Percentiles rank a stretch among this genome's conserved stretches.
Evolutionary conservation across 1,140 invertebrate genomes (phyloP).

Genomic region (Drosophila biarmipes): DNA sequence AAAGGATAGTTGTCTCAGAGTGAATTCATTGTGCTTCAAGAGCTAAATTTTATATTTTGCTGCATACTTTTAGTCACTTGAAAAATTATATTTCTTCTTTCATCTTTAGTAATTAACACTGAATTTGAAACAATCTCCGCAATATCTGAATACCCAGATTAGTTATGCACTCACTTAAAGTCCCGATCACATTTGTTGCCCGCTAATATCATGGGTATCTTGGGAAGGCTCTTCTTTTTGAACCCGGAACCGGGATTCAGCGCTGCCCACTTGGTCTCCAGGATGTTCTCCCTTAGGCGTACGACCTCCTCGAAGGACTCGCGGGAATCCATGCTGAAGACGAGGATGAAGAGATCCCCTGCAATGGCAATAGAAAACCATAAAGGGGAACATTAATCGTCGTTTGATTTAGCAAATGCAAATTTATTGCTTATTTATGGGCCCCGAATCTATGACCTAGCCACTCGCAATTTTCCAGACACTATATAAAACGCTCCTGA

Average conservation of each 20-base stretch:
- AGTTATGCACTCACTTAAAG: conserved; percentile 86
- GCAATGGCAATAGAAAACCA: conserved; percentile 57
- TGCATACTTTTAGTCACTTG: too few species aligned
- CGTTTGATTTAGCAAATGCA: conserved; percentile 71
- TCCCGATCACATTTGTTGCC: conserved; percentile 93
- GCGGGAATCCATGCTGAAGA: conserved; percentile 93
- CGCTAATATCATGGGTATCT: conserved; percentile 92
- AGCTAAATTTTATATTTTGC: too few species aligned
- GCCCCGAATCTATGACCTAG: conserved; percentile 34
- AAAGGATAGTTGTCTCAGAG: too few species aligned
- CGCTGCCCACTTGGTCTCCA: conserved; percentile 91
- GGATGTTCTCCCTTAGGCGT: conserved; percentile 91
- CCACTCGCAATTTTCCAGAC: conserved; percentile 45
- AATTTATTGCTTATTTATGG: conserved; percentile 78
- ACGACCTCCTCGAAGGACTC: conserved; percentile 94
- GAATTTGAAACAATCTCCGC: too few species aligned
- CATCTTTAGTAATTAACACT: too few species aligned
- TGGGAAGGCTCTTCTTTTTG: conserved; percentile 87
- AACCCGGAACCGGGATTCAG: conserved; percentile 86
- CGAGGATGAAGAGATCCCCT: conserved; percentile 94
- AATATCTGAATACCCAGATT: too few species aligned
- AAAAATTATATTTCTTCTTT: too few species aligned
- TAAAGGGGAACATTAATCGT: conserved; percentile 58
- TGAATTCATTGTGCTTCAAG: too few species aligned
- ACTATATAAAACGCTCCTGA: conserved; percentile 48